Base-by-base conservation (phyloP, 2,113 vertebrate genomes). In the Reinhardtius hippoglossoides region DNA sequence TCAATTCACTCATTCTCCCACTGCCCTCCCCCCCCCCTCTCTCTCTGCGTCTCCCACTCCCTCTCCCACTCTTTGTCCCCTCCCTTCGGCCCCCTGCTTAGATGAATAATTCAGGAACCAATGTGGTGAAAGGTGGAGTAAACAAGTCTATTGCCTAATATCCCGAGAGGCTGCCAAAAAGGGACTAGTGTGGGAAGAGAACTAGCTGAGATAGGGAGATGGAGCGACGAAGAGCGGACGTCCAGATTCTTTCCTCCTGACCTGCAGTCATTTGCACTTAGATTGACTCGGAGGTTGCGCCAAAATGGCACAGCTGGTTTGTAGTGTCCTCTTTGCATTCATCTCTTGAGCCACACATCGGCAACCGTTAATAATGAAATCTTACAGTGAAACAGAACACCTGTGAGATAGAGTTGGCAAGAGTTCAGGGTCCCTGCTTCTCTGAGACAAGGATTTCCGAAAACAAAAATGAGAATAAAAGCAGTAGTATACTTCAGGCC, bases 121-220 rank as follows among this genome's bases (percentile, higher is more conserved):
- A 93, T 93, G 92, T 93, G 92, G 93, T 93, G 93, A 94, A 94
- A 95, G 94, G 94, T 94, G 94, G 93, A 94, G 94, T 95, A 95
- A 94, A 94, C 94, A 94, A 94, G 94, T 94, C 94, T 94, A 94
- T 94, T 94, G 92, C 90, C 91, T 94, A 93, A 95, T 94, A 94
- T 95, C 94, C 93, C 92, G 65, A 88, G 94, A 93, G 94, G 89
- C 91, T 86, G 91, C 83, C 90, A 90, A 89, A 88, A 87, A 92
- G 86, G 82, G 85, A 83, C 52, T 31, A 71, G 83, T 7, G 50
- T 63, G 68, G 80, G 82, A 85, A 88, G 71, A 81, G 86, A 91
- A 80, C 76, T 74, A 79, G 88, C 83, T 78, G 76, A 83, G 90
- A 91, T 88, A 90, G 73, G 72, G 71, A 55, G 77, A 82, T 62